Conservation (phyloP, 2,888 invertebrate species). For the Polyommatus iphigenia region DNA sequence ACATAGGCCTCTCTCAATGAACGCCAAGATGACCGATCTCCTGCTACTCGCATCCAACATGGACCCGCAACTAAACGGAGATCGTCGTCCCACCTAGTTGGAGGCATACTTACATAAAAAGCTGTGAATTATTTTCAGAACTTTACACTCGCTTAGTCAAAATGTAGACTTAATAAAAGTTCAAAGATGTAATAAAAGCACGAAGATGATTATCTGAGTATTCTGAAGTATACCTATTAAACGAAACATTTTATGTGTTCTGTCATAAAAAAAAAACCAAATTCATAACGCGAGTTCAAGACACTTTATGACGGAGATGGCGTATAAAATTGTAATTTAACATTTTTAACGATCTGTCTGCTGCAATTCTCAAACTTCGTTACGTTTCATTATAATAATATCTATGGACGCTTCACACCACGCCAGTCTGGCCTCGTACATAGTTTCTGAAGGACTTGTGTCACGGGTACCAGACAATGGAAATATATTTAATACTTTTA, state of each 20-base stretch:
- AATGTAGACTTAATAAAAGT: not conserved
- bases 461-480: no score
- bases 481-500: no score
- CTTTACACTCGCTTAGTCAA: not conserved
- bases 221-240: constrained; percentile 21
- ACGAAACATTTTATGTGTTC: constrained; percentile 18
- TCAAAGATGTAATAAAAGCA: constrained; percentile 10
- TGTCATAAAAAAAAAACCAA: constrained; percentile 23
- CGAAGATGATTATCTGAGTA: constrained; percentile 10
- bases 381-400: not conserved
- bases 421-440: no score
- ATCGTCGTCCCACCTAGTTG: no score
- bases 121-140: not conserved
- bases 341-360: constrained; percentile 24
- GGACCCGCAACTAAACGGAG: no score
- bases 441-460: no score
- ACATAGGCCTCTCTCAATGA: no score
- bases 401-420: no score
- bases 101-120: not conserved
- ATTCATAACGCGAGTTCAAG: constrained; percentile 13
- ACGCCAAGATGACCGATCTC: no score
- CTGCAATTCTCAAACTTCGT: not conserved
- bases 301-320: constrained; percentile 21
- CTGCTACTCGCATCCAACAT: no score
- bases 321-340: constrained; percentile 25